These are phyloP conservation scores for Oscheius sp. DNA, from an alignment of 2,888 invertebrate genomes.

Conservation along the genomic window DNA sequence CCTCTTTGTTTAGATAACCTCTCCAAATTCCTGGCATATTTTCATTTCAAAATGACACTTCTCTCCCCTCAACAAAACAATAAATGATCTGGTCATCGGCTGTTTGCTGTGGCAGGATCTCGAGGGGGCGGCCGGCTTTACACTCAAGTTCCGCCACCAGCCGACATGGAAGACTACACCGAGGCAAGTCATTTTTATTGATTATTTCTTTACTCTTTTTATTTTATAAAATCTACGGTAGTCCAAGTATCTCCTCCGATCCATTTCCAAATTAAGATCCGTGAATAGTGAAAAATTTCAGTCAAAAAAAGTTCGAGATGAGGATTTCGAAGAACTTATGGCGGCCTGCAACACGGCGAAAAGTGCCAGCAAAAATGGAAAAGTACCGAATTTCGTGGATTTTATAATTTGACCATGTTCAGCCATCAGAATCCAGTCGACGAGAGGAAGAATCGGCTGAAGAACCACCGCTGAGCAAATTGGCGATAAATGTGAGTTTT, in stretches of 20 bases:
- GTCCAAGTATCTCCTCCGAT: too few species aligned
- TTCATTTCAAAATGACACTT: neutral
- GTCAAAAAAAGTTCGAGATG: constrained; percentile 54
- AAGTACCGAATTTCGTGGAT: constrained; percentile 36
- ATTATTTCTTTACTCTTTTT: neutral
- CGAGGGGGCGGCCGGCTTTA: constrained; percentile 19
- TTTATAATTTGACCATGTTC: neutral
- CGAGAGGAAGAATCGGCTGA: neutral
- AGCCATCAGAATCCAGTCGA: neutral
- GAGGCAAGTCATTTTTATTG: constrained; percentile 17
- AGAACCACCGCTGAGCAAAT: constrained; percentile 16
- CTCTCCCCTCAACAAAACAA: neutral
- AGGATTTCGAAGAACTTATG: constrained; percentile 58
- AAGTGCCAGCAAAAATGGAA: constrained; percentile 50
- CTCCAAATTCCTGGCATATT: neutral
- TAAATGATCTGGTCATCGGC: constrained; percentile 8
- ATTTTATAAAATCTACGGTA: neutral
- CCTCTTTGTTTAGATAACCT: too few species aligned
- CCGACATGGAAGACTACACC: constrained; percentile 19
- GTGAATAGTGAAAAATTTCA: constrained; percentile 12
- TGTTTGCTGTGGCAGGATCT: constrained; percentile 6
- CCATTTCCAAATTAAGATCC: neutral
- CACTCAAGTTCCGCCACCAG: constrained; percentile 8
- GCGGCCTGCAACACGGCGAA: constrained; percentile 56
- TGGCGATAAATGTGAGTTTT: constrained; percentile 23